A percentile compares a stretch with the other conserved stretches of the same genome.
These are phyloP conservation scores for Physocephala rufipes DNA, from an alignment of 2,888 invertebrate genomes.

Conservation along the genomic window DNA sequence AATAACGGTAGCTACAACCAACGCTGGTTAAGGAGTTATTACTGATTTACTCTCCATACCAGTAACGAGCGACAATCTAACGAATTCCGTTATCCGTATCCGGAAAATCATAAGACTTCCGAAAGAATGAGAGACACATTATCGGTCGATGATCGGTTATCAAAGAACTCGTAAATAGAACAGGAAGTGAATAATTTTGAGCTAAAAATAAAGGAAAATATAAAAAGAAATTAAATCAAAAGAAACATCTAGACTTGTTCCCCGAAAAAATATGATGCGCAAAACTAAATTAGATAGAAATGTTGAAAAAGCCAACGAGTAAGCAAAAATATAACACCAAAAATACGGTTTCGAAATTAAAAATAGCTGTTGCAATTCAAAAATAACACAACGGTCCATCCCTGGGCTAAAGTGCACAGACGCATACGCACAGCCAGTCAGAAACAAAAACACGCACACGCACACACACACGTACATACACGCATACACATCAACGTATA, in stretches of 20 bases:
- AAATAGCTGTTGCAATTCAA: constrained; percentile 56
- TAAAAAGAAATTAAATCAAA: constrained; percentile 2
- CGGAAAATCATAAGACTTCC: no score
- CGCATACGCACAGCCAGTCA: constrained; percentile 26
- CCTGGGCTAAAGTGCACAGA: constrained; percentile 48
- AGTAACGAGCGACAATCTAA: no score
- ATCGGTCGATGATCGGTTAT: no score
- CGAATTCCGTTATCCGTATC: no score
- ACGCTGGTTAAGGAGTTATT: no score
- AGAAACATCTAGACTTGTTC: no score
- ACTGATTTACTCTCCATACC: no score
- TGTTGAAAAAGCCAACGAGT: background rate
- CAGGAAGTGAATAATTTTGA: constrained; percentile 19
- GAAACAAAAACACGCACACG: background rate
- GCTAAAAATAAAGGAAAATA: constrained; percentile 25
- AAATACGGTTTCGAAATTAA: constrained; percentile 36
- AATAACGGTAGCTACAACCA: no score
- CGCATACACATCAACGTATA: background rate
- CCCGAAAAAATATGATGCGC: background rate
- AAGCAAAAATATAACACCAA: background rate
- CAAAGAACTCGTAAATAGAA: no score
- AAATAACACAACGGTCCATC: constrained; percentile 52
- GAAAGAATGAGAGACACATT: background rate
- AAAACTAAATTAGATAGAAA: background rate
- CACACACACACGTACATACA: background rate